Conservation (phyloP, 2,888 invertebrate genomes). For the Amphipyra berbera region DNA sequence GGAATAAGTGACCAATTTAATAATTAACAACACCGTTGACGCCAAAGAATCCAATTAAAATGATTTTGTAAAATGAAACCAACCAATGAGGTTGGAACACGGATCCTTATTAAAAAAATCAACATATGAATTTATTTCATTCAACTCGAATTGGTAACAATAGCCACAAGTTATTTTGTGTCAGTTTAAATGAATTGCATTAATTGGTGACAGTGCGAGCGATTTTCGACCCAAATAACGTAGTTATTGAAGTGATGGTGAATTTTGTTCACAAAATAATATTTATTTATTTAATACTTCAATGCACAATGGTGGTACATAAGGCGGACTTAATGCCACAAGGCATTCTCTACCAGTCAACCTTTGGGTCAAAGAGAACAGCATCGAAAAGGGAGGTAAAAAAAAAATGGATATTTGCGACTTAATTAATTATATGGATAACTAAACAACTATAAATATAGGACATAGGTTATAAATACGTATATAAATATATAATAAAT, state of each 20-base stretch:
- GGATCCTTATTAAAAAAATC: constrained; percentile 32
- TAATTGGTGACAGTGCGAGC: constrained; percentile 27
- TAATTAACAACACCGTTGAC: constrained; percentile 17
- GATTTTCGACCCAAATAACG: constrained; percentile 23
- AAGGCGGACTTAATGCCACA: too few relatives aligned
- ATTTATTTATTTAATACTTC: neutral
- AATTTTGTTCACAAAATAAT: constrained; percentile 21
- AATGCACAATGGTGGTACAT: too few relatives aligned
- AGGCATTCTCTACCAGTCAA: too few relatives aligned
- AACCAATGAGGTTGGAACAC: constrained; percentile 4
- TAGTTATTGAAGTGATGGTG: constrained; percentile 19
- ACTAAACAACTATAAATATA: too few relatives aligned
- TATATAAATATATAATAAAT: too few relatives aligned
- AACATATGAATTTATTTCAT: constrained; percentile 34
- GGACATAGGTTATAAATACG: too few relatives aligned
- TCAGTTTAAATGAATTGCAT: constrained; percentile 48
- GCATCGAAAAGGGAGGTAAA: too few relatives aligned
- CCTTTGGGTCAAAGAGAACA: too few relatives aligned
- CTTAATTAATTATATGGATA: too few relatives aligned
- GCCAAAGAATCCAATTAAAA: constrained; percentile 19
- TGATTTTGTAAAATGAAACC: constrained; percentile 23
- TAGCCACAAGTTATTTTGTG: constrained; percentile 31
- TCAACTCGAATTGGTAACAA: constrained; percentile 40
- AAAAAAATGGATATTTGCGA: too few relatives aligned
- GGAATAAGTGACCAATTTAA: constrained; percentile 12